Conservation (phyloP, 2,888 invertebrate species). For the Automeris io region DNA sequence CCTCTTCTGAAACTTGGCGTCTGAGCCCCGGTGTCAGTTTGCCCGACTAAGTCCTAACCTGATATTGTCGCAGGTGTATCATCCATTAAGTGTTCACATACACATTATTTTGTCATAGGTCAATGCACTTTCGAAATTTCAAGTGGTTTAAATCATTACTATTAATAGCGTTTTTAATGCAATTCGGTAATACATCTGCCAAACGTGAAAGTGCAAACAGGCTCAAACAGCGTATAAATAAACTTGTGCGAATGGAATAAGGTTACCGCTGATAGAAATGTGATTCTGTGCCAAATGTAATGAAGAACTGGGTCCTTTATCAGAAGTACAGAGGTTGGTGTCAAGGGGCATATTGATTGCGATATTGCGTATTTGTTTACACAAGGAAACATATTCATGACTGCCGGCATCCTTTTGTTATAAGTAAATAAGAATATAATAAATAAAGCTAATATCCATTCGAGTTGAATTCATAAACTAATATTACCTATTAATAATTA, state of each 20-base stretch:
- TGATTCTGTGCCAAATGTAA: slow-evolving; percentile 5
- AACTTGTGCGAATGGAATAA: slow-evolving; percentile 1
- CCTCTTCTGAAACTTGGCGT: too few species aligned
- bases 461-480: too few species aligned
- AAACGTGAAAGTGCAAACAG: slow-evolving; percentile 1
- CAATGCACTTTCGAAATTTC: background rate
- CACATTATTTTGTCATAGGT: background rate
- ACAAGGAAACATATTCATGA: background rate
- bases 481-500: too few species aligned
- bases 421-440: too few species aligned
- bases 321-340: slow-evolving; percentile 4
- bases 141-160: background rate
- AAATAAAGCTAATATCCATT: too few species aligned
- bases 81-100: too few species aligned
- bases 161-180: too few species aligned
- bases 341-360: slow-evolving; percentile 6
- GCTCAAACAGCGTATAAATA: background rate
- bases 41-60: too few species aligned
- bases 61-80: too few species aligned
- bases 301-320: slow-evolving; percentile 2
- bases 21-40: too few species aligned
- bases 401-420: background rate
- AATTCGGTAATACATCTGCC: background rate
- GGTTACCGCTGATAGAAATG: slow-evolving; percentile 4
- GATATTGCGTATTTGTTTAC: slow-evolving; percentile 4